A percentile compares a stretch with the other conserved stretches of the same genome.
Evolutionary conservation across 2,797 vertebrate species (phyloP).

Genomic region (Ceryle rudis): DNA sequence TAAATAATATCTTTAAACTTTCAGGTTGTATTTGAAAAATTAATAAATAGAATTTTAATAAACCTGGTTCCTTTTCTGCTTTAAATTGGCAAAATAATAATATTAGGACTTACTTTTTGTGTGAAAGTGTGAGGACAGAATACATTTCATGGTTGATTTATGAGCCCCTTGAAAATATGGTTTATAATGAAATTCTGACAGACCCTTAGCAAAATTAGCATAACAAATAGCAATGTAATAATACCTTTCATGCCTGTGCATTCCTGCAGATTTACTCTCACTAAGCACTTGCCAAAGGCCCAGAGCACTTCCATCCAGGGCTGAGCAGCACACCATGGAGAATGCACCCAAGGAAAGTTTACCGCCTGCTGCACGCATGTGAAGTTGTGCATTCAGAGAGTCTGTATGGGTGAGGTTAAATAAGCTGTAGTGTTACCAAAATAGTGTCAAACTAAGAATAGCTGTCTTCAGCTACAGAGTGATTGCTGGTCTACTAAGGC

Average conservation of each 20-base stretch:
- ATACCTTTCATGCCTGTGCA: constrained; percentile 44
- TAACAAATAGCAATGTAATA: constrained; percentile 60
- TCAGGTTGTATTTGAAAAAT: not conserved
- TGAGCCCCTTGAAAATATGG: constrained; percentile 58
- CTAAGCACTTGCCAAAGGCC: constrained; percentile 15
- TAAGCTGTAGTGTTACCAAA: not conserved
- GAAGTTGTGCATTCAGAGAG: not conserved
- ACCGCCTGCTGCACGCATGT: not conserved
- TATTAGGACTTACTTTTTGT: not conserved
- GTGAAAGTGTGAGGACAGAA: constrained; percentile 14
- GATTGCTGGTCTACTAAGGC: not conserved
- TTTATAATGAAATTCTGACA: constrained; percentile 51
- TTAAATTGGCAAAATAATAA: constrained; percentile 10
- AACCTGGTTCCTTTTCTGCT: not conserved
- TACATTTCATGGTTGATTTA: constrained; percentile 63
- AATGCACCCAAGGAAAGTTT: not conserved
- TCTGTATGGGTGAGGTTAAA: not conserved
- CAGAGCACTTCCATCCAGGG: not conserved
- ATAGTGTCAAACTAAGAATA: not conserved
- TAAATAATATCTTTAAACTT: not conserved
- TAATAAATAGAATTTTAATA: not conserved
- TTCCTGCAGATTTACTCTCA: constrained; percentile 45
- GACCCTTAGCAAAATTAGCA: constrained; percentile 59
- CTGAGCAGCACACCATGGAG: not conserved
- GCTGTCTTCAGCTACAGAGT: not conserved